phyloP scores from a whole-genome alignment of 2,113 vertebrate species.

The Camelus dromedarius region DNA sequence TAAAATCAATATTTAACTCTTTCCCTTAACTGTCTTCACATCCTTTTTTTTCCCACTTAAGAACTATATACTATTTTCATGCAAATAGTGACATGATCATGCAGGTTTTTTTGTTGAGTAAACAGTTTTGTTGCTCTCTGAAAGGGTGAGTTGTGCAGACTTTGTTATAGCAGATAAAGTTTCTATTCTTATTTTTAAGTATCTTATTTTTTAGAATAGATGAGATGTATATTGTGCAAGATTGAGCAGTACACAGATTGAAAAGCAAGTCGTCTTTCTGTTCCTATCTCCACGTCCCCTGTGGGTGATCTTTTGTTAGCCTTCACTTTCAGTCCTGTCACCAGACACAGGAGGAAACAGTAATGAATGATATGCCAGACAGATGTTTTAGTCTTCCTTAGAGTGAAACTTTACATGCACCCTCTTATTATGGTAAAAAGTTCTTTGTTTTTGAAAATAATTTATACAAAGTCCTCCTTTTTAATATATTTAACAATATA shows the following conservation, averaged over 20 bases:
- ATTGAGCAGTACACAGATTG: not conserved
- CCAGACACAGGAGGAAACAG: not conserved
- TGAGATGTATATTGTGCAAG: not conserved
- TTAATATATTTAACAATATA: not conserved
- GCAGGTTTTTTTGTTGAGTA: not conserved
- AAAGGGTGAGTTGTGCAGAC: not conserved
- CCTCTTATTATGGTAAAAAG: not conserved
- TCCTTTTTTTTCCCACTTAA: not conserved
- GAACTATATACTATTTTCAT: not conserved
- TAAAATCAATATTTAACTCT: conserved; percentile 1
- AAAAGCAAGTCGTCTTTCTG: not conserved
- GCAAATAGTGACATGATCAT: not conserved
- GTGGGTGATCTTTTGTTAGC: not conserved
- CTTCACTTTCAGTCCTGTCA: not conserved
- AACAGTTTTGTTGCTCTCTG: not conserved
- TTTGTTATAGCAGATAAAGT: not conserved
- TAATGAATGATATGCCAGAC: not conserved
- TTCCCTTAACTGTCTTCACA: not conserved
- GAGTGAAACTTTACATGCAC: not conserved
- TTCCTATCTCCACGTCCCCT: not conserved
- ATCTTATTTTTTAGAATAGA: not conserved
- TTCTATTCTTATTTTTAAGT: conserved; percentile 36
- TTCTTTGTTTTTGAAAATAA: not conserved
- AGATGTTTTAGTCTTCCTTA: not conserved
- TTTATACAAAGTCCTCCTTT: not conserved